Base-by-base conservation (phyloP, 53 echinoderm and acorn worm genomes). In the Mesocentrotus franciscanus region DNA sequence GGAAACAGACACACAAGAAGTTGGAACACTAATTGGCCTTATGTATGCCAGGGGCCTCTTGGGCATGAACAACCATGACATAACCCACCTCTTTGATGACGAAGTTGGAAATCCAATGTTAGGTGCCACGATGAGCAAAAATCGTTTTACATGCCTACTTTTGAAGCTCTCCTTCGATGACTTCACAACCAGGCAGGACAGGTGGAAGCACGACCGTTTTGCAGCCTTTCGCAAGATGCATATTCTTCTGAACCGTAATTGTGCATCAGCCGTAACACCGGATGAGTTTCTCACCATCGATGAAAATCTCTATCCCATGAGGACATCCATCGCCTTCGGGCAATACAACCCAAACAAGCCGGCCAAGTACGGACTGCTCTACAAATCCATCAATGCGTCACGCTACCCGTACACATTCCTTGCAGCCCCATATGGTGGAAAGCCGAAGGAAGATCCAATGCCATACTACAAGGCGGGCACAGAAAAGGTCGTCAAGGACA, bases 61-160 rank as follows among this genome's bases (percentile, higher is more conserved):
- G 16, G 33, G 33, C 32, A 57, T 24, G 16, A 61, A 58, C 1
- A 0, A 29, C 30, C 17, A 29, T 4, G 3, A 90, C 9, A 33
- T 61, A 11, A 15, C 0, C 33, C 92, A 70, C 10, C 71, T 68
- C 64, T 92, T 92, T 61, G 60, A 39, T 92, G 70, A 92, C 11
- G n/a, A 30, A 14, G 29, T 34, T 61, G 33, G 61, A 10, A 58
- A 94, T 61, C 33, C 60, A 13, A 84, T 94, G 26, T 94, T 94
- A 34, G 94, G 94, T 1, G 94, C 94, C 55, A 94, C 94, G 18
- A 94, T 83, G 94, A 33, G 33, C 10, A 94, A 58, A 61, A 94
- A 62, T 34, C 56, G 84, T 8, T 94, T 94, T 78, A 15, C 9
- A 13, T 94, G 61, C 14, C 94, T 94, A 0, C 62, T 60, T 26